Base-by-base conservation (phyloP, 2,888 invertebrate genomes). In the Spisula solida region DNA sequence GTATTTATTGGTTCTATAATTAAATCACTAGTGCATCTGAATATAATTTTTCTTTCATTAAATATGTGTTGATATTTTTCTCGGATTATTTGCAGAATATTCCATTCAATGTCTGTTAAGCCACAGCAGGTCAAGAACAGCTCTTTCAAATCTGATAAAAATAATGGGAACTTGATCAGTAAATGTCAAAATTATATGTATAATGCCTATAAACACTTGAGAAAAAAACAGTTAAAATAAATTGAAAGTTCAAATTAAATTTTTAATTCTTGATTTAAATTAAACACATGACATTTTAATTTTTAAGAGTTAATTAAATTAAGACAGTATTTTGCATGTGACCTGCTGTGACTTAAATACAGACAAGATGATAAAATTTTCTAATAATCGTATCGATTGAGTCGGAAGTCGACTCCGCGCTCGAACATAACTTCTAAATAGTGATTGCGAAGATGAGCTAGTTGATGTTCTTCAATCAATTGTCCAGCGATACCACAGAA, bases 121-220 rank as follows among this genome's bases (percentile, higher is more conserved):
- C 93, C 92, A 88, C 94, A 94, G 31, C 92, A 92, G 34, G 94
- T 94, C 60, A 94, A 60, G 55, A 93, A 90, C 34, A 94, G 78
- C 1, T 79, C 86, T 34, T 66, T 56, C 82, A 94, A 87, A 75
- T 92, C 94, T 94, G 85, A 20, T 89, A 66, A 66, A 41, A 41
- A 41, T 41, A 41, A 41, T 41, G 41, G 41, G n/a, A 66, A 25
- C 1, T 66, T 31, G 18, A 60, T 56, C 0, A 31, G 1, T 56
- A 48, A 29, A 80, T 55, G 5, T 34, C 25, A 48, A 48, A n/a
- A 80, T 78, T 34, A 5, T 14, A 34, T 78, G 31, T 0, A 41
- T 41, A 8, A 41, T 41, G 41, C 41, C 41, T 41, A 48, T 14
- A 66, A 25, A 25, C 25, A 66, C 8, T 66, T 66, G 12, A 66